A percentile compares a stretch with the other conserved stretches of the same genome.
phyloP scores from a whole-genome alignment of 1,140 invertebrate genomes.

The Micrasema longulum region DNA sequence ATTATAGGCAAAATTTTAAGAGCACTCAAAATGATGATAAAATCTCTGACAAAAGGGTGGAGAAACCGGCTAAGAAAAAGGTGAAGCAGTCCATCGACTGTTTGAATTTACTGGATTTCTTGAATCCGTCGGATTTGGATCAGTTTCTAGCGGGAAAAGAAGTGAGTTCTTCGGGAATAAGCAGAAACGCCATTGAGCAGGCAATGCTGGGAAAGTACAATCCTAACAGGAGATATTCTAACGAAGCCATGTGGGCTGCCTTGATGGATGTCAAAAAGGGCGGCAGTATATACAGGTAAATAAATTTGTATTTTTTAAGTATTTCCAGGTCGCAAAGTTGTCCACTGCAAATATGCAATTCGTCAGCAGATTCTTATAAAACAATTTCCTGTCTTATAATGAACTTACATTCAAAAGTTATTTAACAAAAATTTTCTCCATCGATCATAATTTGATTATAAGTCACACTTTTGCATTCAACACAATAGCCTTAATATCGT shows the following conservation, averaged over 20 bases:
- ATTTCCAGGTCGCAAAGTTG: no score
- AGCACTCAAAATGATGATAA: not conserved
- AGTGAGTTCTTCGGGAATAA: conserved; percentile 64
- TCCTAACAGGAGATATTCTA: conserved; percentile 60
- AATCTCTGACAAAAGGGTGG: conserved; percentile 12
- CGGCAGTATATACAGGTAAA: conserved; percentile 68
- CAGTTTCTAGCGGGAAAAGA: conserved; percentile 67
- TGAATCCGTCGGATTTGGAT: conserved; percentile 64
- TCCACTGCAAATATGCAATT: no score
- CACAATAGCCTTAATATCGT: no score
- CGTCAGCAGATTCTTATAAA: no score
- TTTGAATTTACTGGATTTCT: conserved; percentile 63
- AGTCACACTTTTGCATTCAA: no score
- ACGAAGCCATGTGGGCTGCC: conserved; percentile 57
- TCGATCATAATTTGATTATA: no score
- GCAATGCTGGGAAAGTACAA: conserved; percentile 69
- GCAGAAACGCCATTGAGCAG: conserved; percentile 63
- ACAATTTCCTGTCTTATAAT: no score
- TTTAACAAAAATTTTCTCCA: no score
- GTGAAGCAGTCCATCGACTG: conserved; percentile 49
- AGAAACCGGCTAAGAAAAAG: conserved; percentile 35
- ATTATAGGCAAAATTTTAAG: conserved; percentile 9
- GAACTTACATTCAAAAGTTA: no score
- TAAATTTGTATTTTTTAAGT: not conserved
- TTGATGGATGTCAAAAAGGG: conserved; percentile 69